These are phyloP conservation scores for Balanococcus diminutus DNA, from an alignment of 2,888 invertebrate genomes.

Conservation along the genomic window DNA sequence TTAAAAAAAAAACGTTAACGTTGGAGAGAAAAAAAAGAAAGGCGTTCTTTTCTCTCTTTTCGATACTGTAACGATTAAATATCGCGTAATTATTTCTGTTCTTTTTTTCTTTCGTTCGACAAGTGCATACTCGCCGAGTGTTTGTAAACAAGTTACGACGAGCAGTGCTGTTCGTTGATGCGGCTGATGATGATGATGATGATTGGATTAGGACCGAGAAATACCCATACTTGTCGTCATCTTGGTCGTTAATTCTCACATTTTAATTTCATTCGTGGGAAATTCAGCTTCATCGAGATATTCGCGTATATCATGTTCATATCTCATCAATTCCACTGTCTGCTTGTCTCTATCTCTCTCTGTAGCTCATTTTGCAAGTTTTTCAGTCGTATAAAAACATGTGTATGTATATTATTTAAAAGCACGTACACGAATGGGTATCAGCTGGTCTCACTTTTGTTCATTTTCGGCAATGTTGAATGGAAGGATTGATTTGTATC, in stretches of 20 bases:
- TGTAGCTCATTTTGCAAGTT: too few relatives aligned
- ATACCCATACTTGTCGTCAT: not conserved
- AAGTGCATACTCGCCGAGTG: not conserved
- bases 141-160: not conserved
- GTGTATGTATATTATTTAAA: too few relatives aligned
- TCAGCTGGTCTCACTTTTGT: not conserved
- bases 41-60: not conserved
- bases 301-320: not conserved
- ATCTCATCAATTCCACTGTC: not conserved
- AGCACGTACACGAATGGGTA: not conserved
- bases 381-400: too few relatives aligned
- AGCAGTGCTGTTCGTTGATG: not conserved
- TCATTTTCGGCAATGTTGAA: not conserved
- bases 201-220: not conserved
- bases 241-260: not conserved
- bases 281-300: not conserved
- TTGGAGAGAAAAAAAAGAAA: not conserved
- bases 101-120: not conserved
- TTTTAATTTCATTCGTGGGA: constrained; percentile 11
- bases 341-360: too few relatives aligned
- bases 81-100: not conserved
- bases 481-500: not conserved
- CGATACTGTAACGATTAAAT: not conserved
- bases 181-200: not conserved
- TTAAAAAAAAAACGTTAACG: not conserved